These are phyloP conservation scores for Metallyticus violacea DNA, from an alignment of 2,888 invertebrate species.

Conservation along the genomic window DNA sequence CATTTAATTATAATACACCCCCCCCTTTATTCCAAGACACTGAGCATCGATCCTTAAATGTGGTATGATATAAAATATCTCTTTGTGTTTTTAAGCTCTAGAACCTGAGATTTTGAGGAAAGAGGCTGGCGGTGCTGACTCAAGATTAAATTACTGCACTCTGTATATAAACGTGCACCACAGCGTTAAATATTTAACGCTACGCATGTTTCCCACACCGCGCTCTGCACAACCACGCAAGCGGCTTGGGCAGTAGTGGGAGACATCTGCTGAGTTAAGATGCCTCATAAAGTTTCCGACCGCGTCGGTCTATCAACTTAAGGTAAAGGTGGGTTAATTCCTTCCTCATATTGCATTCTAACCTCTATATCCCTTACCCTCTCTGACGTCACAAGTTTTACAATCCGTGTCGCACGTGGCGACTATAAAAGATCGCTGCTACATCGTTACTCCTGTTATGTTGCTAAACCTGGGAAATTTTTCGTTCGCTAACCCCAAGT, in stretches of 20 bases:
- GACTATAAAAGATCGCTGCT: neutral
- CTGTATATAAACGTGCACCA: neutral
- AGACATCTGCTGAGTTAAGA: neutral
- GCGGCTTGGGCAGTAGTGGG: neutral
- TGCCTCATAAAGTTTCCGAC: neutral
- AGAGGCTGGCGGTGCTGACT: neutral
- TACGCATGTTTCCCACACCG: neutral
- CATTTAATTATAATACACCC: no score
- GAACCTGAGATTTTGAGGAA: no score
- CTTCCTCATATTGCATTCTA: neutral
- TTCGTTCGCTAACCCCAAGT: neutral
- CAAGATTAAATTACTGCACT: neutral
- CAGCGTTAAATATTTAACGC: neutral
- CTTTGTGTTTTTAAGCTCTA: neutral
- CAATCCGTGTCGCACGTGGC: neutral
- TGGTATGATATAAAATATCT: no score
- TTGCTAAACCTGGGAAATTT: neutral
- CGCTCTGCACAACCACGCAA: neutral
- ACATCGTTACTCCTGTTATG: neutral
- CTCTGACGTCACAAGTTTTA: neutral
- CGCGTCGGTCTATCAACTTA: neutral
- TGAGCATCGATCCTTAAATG: no score
- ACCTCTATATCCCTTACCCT: neutral
- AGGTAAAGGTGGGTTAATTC: neutral
- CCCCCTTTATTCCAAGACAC: no score